Conservation (phyloP, 1,140 invertebrate species). For the Rhyzopertha dominica region DNA sequence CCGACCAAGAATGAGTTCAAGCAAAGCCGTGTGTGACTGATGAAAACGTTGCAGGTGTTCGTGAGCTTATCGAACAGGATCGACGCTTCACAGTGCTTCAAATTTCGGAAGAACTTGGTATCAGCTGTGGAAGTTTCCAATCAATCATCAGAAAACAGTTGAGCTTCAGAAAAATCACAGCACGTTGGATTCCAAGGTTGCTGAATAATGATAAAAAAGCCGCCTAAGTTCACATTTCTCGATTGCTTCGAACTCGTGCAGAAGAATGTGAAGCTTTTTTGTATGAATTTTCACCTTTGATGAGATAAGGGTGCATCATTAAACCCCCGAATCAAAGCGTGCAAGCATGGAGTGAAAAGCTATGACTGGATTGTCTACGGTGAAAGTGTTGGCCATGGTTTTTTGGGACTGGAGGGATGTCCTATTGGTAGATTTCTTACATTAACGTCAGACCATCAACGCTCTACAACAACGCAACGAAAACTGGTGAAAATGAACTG, state of each 20-base stretch:
- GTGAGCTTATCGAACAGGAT: too few relatives aligned
- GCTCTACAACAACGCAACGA: not conserved
- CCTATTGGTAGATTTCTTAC: slow-evolving; percentile 5
- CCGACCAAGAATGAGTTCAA: too few relatives aligned
- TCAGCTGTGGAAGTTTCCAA: slow-evolving; percentile 2
- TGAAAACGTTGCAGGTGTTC: too few relatives aligned
- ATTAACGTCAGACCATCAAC: slow-evolving; percentile 2
- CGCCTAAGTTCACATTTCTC: too few relatives aligned
- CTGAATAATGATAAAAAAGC: slow-evolving; percentile 2
- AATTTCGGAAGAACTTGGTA: slow-evolving; percentile 3
- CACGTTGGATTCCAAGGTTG: not conserved
- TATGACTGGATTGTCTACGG: too few relatives aligned
- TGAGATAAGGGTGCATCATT: too few relatives aligned
- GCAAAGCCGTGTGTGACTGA: not conserved
- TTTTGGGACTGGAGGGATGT: not conserved
- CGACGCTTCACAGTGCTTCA: too few relatives aligned
- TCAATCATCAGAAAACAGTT: slow-evolving; percentile 6
- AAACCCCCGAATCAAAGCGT: too few relatives aligned
- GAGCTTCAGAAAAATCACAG: slow-evolving; percentile 5
- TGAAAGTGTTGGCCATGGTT: not conserved
- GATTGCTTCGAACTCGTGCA: too few relatives aligned
- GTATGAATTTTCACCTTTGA: too few relatives aligned
- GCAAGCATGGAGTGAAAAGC: too few relatives aligned
- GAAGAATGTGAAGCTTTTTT: too few relatives aligned
- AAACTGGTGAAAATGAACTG: slow-evolving; percentile 1